These are phyloP conservation scores for Pitangus sulphuratus DNA, from an alignment of 2,797 vertebrate genomes.

Conservation along the genomic window DNA sequence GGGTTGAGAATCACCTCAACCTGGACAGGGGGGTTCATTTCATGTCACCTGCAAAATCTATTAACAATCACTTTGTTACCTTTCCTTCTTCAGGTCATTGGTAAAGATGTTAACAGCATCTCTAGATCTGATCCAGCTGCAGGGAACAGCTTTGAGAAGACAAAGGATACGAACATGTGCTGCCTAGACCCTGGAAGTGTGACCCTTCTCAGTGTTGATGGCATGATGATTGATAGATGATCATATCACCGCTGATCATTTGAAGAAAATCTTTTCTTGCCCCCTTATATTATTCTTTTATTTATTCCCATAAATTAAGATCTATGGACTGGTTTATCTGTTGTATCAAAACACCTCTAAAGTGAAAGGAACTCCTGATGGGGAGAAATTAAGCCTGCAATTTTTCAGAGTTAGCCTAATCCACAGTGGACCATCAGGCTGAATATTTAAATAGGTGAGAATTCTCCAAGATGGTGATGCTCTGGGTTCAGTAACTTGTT, in stretches of 20 bases:
- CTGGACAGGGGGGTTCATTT: accelerated
- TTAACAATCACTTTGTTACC: not conserved
- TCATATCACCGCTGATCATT: not conserved
- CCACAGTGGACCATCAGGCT: not conserved
- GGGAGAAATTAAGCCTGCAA: not conserved
- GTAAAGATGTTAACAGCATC: not conserved
- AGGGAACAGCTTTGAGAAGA: not conserved
- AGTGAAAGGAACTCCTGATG: not conserved
- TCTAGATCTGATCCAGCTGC: not conserved
- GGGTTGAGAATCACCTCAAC: accelerated
- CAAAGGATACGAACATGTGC: not conserved
- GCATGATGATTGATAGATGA: not conserved
- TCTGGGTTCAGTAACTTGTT: not conserved
- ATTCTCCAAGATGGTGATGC: not conserved
- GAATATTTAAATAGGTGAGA: not conserved
- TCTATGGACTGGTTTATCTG: not conserved
- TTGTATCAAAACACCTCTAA: not conserved
- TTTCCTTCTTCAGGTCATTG: not conserved
- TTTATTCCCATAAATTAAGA: not conserved
- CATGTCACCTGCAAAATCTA: not conserved
- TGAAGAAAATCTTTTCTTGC: not conserved
- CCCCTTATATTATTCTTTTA: not conserved
- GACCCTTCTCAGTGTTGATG: not conserved
- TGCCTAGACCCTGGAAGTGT: not conserved
- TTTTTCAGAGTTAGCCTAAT: not conserved